Evolutionary conservation across 2,113 vertebrate species (phyloP), one percentile per base, ranked within the genome.

Genomic region (Strix aluco): DNA sequence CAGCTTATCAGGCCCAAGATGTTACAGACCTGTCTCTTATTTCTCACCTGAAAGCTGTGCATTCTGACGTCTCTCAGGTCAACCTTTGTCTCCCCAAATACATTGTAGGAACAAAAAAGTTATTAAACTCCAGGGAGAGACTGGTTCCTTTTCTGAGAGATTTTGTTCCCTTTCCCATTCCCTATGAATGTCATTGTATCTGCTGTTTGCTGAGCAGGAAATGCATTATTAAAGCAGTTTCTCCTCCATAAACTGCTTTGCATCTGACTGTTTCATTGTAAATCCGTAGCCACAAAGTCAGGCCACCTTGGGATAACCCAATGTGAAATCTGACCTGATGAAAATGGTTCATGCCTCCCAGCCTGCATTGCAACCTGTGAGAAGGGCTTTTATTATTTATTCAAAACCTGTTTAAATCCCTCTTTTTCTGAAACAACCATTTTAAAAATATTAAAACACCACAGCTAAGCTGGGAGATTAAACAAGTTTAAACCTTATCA

Each of bases 361-460:
- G 96, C 91, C 93, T 97, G 92, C 90, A 42, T 66, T 91, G 91
- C 90, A 83, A 96, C 95, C 82, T 80, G 96, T 83, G 92, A 97
- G 96, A 96, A 96, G 92, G 75, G 96, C 95, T 96, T 95, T 95
- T 94, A 93, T 95, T 96, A 96, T 94, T 96, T 96, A 97, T 97
- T 94, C 96, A 97, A 96, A 96, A 92, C 92, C 95, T 96, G 93
- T 90, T 96, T 97, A 97, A 97, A 97, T 97, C 97, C 94, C 81
- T 13, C 90, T 92, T 90, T 95, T 92, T 95, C 94, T 92, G 79
- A 96, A 95, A 89, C 78, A 88, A 96, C 86, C 96, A 47, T 97
- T 97, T 98, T 96, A 97, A 97, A 97, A 97, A 97, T 97, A 97
- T 98, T 98, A 97, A 98, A 97, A 84, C 79, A 81, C 94, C 91